phyloP scores from a whole-genome alignment of 2,888 invertebrate genomes.

The Agrochola macilenta region DNA sequence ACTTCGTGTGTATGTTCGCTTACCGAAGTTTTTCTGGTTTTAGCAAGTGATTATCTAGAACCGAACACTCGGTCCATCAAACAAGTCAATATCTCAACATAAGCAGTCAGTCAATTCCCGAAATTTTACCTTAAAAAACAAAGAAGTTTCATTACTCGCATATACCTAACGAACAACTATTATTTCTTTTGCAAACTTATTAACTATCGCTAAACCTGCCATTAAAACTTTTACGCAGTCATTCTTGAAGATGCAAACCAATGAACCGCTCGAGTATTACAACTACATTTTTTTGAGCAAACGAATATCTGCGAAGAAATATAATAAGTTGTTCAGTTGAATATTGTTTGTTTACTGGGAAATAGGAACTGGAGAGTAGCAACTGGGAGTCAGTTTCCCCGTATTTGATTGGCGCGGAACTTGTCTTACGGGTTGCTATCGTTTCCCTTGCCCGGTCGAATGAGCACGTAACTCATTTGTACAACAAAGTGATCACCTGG shows the following conservation, averaged over 20 bases:
- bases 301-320: conserved; percentile 42
- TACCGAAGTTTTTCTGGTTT: background rate
- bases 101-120: conserved; percentile 29
- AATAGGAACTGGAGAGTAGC: conserved; percentile 12
- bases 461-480: conserved; percentile 58
- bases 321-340: conserved; percentile 25
- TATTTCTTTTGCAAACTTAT: conserved; percentile 36
- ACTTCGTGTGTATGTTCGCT: background rate
- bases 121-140: conserved; percentile 17
- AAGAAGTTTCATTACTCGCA: conserved; percentile 20
- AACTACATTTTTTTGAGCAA: conserved; percentile 39
- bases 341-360: conserved; percentile 48
- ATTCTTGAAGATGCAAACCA: conserved; percentile 42
- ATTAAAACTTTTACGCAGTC: conserved; percentile 46
- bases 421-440: conserved; percentile 13
- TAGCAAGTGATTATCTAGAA: background rate
- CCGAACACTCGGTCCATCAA: conserved; percentile 24
- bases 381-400: conserved; percentile 6
- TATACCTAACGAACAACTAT: conserved; percentile 9
- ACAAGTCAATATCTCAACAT: conserved; percentile 7
- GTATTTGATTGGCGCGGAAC: conserved; percentile 15
- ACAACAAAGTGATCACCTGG: conserved; percentile 51
- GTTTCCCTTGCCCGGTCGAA: conserved; percentile 45
- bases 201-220: conserved; percentile 25
- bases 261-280: conserved; percentile 27